phyloP scores from a whole-genome alignment of 2,113 vertebrate species.

The Hydrochoerus hydrochaeris region DNA sequence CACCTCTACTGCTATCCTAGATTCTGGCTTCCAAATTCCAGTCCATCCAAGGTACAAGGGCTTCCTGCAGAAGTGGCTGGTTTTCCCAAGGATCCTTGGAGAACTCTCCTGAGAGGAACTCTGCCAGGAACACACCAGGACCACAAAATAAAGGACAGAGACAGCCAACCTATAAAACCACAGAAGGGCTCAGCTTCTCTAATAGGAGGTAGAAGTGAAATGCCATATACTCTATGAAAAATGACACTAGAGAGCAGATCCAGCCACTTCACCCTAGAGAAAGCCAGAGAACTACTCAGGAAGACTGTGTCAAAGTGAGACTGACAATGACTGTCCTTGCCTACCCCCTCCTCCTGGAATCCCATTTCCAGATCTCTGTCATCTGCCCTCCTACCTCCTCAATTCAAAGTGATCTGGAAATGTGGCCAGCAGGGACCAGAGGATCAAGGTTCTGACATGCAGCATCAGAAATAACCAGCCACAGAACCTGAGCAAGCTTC shows the following conservation, averaged over 20 bases:
- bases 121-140: not conserved
- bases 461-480: not conserved
- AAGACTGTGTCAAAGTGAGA: not conserved
- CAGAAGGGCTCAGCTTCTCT: not conserved
- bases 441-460: not conserved
- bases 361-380: not conserved
- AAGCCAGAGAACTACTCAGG: not conserved
- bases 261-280: not conserved
- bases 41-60: not conserved
- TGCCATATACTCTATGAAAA: not conserved
- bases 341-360: not conserved
- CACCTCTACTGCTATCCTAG: not conserved
- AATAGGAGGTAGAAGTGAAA: not conserved
- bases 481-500: not conserved
- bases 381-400: not conserved
- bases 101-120: not conserved
- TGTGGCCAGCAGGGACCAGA: not conserved
- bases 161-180: too few species aligned
- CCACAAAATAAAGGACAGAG: not conserved
- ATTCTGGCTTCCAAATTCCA: not conserved
- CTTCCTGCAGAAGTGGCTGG: not conserved
- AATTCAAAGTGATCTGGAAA: not conserved
- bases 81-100: not conserved
- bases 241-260: not conserved
- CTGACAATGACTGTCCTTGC: not conserved